Base-by-base conservation (phyloP, 1,140 invertebrate genomes). In the Cotesia vestalis region DNA sequence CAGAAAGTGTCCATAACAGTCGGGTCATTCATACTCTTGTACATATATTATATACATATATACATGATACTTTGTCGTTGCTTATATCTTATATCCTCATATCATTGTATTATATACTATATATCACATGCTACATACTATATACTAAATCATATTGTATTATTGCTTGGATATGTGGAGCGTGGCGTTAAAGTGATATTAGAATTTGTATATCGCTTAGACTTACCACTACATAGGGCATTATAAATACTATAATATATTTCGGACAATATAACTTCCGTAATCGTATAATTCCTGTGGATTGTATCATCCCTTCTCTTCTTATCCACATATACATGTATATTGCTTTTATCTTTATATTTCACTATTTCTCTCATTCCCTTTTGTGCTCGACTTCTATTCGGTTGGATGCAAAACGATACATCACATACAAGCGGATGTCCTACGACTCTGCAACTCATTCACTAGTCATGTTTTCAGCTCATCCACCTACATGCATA, bases 1-100 rank as follows among this genome's bases (percentile, higher is more conserved):
- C 52, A 9, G 14, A 68, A 68, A 68, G 57, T 68, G 66, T 68
- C 66, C 35, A 68, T 68, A 57, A 35, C 66, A 36, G 66, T 38
- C 6, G n/a, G 12, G 14, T 53, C 51, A 52, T 68, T 68, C 57
- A 57, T 68, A 68, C 9, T 52, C 8, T 9, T 59, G 6, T 27
- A 59, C 20, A 20, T 27, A 6, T 17, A 27, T 27, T 27, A 9
- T 34, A 59, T 17, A 46, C 5, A 46, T 5, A 59, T 59, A 59
- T 59, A 20, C 20, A 27, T 27, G 17, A 8, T 27, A 27, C 27
- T 27, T 27, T 27, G 27, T 27, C 27, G 27, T 27, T 27, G 1
- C 27, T 27, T 27, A 27, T 27, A 27, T 27, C 27, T 27, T 27
- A 27, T 27, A 27, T 27, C 3, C 27, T 27, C 27, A 27, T 27